phyloP scores from a whole-genome alignment of 2,888 invertebrate species.

The Andrena marginata region DNA sequence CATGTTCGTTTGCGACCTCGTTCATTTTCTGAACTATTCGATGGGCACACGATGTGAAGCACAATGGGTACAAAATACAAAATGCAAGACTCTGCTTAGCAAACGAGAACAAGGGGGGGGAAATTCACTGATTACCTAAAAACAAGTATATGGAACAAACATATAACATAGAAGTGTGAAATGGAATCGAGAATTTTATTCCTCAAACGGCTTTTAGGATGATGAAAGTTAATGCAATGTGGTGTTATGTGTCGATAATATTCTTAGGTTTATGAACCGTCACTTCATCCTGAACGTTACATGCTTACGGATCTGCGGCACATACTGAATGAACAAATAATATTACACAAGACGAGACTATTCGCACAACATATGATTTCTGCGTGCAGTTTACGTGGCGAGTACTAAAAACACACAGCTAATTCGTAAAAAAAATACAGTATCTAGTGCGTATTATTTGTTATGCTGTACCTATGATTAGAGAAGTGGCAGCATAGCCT shows the following conservation, averaged over 20 bases:
- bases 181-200: neutral
- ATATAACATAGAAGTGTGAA: neutral
- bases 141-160: neutral
- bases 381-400: slow-evolving; percentile 58
- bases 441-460: slow-evolving; percentile 78
- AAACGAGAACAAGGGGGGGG: neutral
- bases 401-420: slow-evolving; percentile 67
- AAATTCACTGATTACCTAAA: slow-evolving; percentile 6
- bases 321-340: slow-evolving; percentile 30
- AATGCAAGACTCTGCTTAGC: neutral
- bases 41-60: neutral
- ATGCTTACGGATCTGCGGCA: slow-evolving; percentile 53
- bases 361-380: slow-evolving; percentile 41
- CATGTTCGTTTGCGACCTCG: slow-evolving; percentile 8
- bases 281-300: slow-evolving; percentile 32
- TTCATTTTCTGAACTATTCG: neutral
- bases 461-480: slow-evolving; percentile 88
- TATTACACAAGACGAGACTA: slow-evolving; percentile 34
- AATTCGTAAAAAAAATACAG: slow-evolving; percentile 51
- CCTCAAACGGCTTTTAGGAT: neutral
- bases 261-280: slow-evolving; percentile 23
- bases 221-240: neutral
- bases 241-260: neutral
- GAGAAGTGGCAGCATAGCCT: slow-evolving; percentile 90
- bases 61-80: slow-evolving; percentile 11